Evolutionary conservation across 2,113 vertebrate genomes (phyloP).

Genomic region (Delphinus delphis): DNA sequence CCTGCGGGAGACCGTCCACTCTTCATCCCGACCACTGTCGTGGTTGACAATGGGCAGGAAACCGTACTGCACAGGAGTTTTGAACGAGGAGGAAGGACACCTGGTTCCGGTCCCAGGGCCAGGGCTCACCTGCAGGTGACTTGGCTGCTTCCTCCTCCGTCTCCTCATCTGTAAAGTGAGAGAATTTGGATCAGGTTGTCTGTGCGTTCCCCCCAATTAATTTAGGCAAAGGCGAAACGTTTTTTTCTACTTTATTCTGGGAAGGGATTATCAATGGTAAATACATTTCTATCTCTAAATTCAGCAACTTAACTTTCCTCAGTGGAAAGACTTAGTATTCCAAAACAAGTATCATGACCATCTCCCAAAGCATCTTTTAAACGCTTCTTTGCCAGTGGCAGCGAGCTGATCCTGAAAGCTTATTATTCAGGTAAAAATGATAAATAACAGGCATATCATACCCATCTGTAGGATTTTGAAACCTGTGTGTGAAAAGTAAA

Average conservation of each 20-base stretch:
- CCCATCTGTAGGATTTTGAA: neutral
- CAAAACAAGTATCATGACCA: neutral
- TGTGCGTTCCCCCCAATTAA: neutral
- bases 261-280: neutral
- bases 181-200: neutral
- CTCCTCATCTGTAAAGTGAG: no score
- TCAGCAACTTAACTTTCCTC: neutral
- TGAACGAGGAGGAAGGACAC: rapidly evolving
- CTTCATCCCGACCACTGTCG: rapidly evolving
- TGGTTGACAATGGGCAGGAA: neutral
- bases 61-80: neutral
- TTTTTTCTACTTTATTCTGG: neutral
- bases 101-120: neutral
- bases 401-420: neutral
- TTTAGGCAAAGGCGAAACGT: neutral
- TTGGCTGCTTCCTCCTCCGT: neutral
- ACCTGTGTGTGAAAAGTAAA: neutral
- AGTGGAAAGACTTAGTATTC: neutral
- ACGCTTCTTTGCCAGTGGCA: neutral
- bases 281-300: neutral
- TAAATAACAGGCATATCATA: neutral
- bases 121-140: no score
- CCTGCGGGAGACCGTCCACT: neutral
- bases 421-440: neutral
- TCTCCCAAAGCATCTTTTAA: neutral